Percentiles rank a stretch among this genome's conserved stretches.
phyloP scores from a whole-genome alignment of 2,797 vertebrate species.

The Malacoctenus gilli region DNA sequence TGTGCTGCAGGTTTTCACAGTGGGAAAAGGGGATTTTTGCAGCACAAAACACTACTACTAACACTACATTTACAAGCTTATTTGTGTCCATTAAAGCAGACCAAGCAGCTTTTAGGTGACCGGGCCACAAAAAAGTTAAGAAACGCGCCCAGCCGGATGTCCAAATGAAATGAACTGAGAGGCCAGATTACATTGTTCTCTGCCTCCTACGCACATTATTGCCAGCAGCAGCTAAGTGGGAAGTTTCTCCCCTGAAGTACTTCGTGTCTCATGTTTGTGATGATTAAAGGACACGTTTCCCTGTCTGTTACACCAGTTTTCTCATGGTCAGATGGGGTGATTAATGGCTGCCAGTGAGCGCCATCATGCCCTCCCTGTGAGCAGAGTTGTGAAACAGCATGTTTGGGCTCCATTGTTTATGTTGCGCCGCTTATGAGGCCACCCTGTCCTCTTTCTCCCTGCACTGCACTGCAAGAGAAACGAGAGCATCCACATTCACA shows the following conservation, averaged over 20 bases:
- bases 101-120: too few relatives aligned
- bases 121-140: too few relatives aligned
- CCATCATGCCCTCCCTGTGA: too few relatives aligned
- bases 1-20: neutral
- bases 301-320: neutral
- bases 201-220: neutral
- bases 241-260: neutral
- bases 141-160: too few relatives aligned
- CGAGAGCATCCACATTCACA: too few relatives aligned
- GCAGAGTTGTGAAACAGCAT: too few relatives aligned
- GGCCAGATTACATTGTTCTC: neutral
- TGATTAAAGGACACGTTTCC: neutral
- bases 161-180: too few relatives aligned
- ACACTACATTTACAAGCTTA: neutral
- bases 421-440: too few relatives aligned
- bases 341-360: conserved; percentile 25
- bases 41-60: neutral
- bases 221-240: neutral
- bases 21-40: conserved; percentile 6
- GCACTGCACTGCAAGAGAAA: too few relatives aligned
- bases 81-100: too few relatives aligned
- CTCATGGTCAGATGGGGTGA: conserved; percentile 15
- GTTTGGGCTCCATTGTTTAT: too few relatives aligned
- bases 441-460: too few relatives aligned
- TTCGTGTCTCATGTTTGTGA: conserved; percentile 4